A percentile compares a stretch with the other conserved stretches of the same genome.
phyloP scores from a whole-genome alignment of 2,113 vertebrate species.

The Emydocephalus ijimae region DNA sequence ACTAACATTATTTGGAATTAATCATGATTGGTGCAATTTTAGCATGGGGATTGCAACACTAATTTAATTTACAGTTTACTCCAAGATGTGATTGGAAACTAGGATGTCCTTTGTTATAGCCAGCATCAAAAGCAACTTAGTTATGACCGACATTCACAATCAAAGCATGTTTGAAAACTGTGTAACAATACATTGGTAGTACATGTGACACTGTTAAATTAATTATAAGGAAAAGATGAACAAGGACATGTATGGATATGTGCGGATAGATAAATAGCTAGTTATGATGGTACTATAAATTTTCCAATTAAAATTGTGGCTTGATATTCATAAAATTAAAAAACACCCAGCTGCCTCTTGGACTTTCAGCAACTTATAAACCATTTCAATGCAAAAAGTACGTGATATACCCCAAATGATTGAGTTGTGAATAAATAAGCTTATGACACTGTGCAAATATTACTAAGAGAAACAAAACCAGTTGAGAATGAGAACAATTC shows the following conservation, averaged over 20 bases:
- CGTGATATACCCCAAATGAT: neutral
- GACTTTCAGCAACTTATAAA: neutral
- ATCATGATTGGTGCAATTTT: neutral
- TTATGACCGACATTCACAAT: slow-evolving; percentile 17
- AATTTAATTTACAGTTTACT: slow-evolving; percentile 8
- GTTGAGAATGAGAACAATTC: neutral
- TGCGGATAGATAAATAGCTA: neutral
- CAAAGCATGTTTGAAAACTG: slow-evolving; percentile 22
- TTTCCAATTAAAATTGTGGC: slow-evolving; percentile 14
- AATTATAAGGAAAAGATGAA: neutral
- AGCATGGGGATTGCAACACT: neutral
- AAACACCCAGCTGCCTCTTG: neutral
- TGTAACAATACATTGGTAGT: neutral
- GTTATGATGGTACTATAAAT: neutral
- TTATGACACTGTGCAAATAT: neutral
- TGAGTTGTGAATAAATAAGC: neutral
- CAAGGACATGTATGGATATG: neutral
- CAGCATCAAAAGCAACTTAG: slow-evolving; percentile 16
- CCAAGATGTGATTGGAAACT: slow-evolving; percentile 14
- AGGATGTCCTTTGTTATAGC: slow-evolving; percentile 15
- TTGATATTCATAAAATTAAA: neutral
- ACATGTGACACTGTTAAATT: neutral
- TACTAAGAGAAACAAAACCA: neutral
- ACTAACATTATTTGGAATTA: neutral
- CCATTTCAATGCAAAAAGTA: neutral